Evolutionary conservation across 2,888 invertebrate species (phyloP), one percentile per base, ranked within the genome.

Genomic region (Eudemis profundana): DNA sequence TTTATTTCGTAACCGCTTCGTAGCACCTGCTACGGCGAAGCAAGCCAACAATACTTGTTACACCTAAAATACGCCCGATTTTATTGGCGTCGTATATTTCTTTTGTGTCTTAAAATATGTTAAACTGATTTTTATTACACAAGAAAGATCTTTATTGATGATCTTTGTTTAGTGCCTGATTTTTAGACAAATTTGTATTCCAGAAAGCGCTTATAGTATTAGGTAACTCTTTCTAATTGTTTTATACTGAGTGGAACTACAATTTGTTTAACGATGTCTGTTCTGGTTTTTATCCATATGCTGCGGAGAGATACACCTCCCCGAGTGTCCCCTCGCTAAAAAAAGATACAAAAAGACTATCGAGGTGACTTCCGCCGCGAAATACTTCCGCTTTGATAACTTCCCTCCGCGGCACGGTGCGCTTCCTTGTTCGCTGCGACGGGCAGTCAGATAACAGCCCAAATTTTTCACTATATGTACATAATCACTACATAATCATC

Each of bases 351-450:
- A 83, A 81, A 83, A 83, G 78, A 81, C 82, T 82, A 83, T 81
- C 71, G 77, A 77, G 73, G 73, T 74, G 66, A 79, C 85, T 84
- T 89, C 90, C 88, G 86, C 72, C 74, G 75, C 82, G 74, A 82
- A 83, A 83, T 72, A 70, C 85, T 89, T 88, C 87, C 88, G 84
- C 70, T 78, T 75, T 75, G 76, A 79, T 78, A 82, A 75, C 73
- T 74, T 71, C 71, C 67, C 68, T 71, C 64, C 49, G 33, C 61
- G 44, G 42, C 21, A 4, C 14, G 15, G 15, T 29, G n/a, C 64
- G 17, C 68, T 68, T 69, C 59, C 66, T 50, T 17, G 61, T 62
- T 65, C 15, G 42, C 21, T 27, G 29, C 38, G 15, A 15, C 27
- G 4, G 47, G 8, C 15, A 66, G 56, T 60, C 51, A 61, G 49